Evolutionary conservation across 2,113 vertebrate genomes (phyloP), one percentile per base, ranked within the genome.

Genomic region (Solea solea): DNA sequence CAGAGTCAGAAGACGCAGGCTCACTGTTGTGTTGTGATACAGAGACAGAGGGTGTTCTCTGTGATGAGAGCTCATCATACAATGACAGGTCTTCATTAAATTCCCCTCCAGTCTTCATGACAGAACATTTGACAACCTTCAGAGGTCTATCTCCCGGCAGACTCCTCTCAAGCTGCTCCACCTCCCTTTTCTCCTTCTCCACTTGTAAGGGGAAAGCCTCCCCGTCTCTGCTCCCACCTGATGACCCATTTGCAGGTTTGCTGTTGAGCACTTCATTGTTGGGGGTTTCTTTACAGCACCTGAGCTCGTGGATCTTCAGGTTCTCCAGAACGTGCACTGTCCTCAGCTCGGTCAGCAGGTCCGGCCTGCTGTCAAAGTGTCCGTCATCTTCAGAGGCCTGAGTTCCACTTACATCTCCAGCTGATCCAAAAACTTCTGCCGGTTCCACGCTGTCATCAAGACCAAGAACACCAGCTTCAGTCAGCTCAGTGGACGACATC

Each of bases 141-240:
- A 34, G 34, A 34, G 34, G 34, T 15, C 14, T 39, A 4, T 40
- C 39, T 45, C 65, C 3, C 15, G 46, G 55, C 1, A 60, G 14
- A 10, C 40, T 65, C 41, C 15, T 65, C 49, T 82, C 80, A 39
- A 91, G 82, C 42, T 76, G 81, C 69, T 90, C 88, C 44, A 89
- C 87, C 54, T 92, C 87, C 28, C 8, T 28, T 48, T 84, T 89
- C 81, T 93, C 89, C 51, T 80, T 81, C 27, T 91, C 82, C 52
- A 91, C 80, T 39, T 84, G 72, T 7, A 80, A 46, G 4, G 76
- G n/a, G 41, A 90, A 90, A 13, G 34, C 57, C 61, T 84, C 65
- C 69, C 76, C 69, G 7, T 90, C 88, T 45, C 55, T 45, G 12
- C 6, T 61, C 15, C 8, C 15, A 8, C 40, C 66, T 0, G 34